Conservation (phyloP, 2,797 vertebrate species). For the Enteromius argenteus region DNA sequence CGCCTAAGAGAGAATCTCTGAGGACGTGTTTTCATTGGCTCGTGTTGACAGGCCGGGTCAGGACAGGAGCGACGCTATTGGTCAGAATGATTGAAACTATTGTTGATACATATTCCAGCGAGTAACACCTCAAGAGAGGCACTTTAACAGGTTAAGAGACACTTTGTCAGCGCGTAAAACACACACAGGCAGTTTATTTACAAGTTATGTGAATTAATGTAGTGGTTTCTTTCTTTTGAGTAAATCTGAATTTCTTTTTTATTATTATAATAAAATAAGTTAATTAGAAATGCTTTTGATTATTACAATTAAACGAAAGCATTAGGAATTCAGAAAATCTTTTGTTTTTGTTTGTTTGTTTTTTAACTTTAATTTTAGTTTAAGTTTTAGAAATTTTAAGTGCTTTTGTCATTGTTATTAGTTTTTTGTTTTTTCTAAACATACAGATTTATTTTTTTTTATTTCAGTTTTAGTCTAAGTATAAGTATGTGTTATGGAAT, state of each 20-base stretch:
- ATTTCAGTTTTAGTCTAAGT: background rate
- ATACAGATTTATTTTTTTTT: background rate
- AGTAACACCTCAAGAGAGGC: background rate
- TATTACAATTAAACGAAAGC: background rate
- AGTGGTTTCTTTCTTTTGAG: background rate
- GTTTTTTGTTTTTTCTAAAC: background rate
- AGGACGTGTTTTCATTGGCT: constrained; percentile 11
- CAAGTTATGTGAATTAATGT: background rate
- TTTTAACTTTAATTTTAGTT: background rate
- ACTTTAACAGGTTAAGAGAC: background rate
- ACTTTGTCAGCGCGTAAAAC: background rate
- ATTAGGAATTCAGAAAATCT: background rate
- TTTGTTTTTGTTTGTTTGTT: too few species aligned
- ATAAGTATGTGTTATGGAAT: background rate
- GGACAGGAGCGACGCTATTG: background rate
- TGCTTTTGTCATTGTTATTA: background rate
- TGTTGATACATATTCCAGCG: background rate
- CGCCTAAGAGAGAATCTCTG: constrained; percentile 1
- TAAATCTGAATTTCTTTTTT: background rate
- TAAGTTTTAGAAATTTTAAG: background rate
- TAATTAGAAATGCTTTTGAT: background rate
- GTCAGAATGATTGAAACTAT: background rate
- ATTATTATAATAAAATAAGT: background rate
- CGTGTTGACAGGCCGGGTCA: constrained; percentile 17
- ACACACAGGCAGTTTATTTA: background rate